Conservation (phyloP, 2,888 invertebrate species). For the Bhutanitis thaidina region DNA sequence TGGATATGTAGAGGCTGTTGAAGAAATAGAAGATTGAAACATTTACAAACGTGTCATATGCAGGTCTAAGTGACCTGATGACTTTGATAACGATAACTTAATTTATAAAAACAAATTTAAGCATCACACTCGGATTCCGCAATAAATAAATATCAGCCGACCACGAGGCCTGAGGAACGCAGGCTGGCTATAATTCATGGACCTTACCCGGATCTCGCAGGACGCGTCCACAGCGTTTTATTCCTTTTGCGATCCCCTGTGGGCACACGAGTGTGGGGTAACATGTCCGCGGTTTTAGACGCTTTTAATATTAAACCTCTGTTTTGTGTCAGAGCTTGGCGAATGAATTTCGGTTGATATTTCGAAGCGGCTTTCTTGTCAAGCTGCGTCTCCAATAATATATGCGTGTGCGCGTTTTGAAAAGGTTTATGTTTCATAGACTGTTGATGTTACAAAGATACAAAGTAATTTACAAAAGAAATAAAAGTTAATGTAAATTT, state of each 20-base stretch:
- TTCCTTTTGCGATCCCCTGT: constrained; percentile 25
- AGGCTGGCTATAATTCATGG: constrained; percentile 35
- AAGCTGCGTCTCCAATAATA: not conserved
- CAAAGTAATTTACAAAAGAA: too few species aligned
- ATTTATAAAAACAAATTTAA: too few species aligned
- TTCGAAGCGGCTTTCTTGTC: not conserved
- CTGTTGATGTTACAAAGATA: too few species aligned
- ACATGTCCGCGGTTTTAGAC: constrained; percentile 21
- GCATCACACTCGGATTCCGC: too few species aligned
- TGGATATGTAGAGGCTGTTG: too few species aligned
- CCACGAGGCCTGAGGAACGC: not conserved
- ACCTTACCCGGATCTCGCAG: constrained; percentile 35
- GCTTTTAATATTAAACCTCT: constrained; percentile 19
- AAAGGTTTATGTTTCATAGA: constrained; percentile 26
- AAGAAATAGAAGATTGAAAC: too few species aligned
- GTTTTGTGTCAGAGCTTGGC: not conserved
- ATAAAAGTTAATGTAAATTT: too few species aligned
- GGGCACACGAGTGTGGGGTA: constrained; percentile 22
- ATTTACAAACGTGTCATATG: too few species aligned
- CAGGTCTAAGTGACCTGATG: too few species aligned
- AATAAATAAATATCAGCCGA: not conserved
- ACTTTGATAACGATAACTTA: too few species aligned
- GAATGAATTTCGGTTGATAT: constrained; percentile 1
- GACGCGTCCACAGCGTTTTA: constrained; percentile 48
- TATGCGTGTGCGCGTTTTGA: constrained; percentile 36